Conservation (phyloP, 2,888 invertebrate species). For the Horisme vitalbata region DNA sequence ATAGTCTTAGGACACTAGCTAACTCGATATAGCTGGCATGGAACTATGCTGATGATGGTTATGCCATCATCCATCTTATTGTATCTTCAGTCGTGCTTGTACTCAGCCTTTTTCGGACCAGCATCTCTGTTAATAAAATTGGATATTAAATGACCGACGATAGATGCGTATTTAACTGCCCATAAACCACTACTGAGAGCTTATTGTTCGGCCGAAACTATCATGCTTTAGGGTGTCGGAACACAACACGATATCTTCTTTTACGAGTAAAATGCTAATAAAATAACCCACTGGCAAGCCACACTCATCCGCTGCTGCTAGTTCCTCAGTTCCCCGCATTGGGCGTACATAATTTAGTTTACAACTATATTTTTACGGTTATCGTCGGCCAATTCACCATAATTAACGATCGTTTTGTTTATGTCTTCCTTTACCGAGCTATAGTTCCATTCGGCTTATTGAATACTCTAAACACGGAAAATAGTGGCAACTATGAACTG, state of each 20-base stretch:
- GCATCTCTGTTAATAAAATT: conserved; percentile 49
- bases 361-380: conserved; percentile 35
- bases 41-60: no score
- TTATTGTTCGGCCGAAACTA: conserved; percentile 59
- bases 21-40: no score
- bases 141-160: conserved; percentile 62
- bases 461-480: neutral
- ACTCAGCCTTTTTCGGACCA: conserved; percentile 40
- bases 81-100: neutral
- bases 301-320: no score
- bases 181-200: conserved; percentile 67
- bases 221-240: conserved; percentile 48
- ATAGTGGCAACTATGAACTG: conserved; percentile 1
- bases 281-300: no score
- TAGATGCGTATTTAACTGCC: conserved; percentile 63
- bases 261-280: conserved; percentile 60
- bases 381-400: conserved; percentile 27
- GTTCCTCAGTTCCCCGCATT: conserved; percentile 16
- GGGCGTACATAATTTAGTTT: conserved; percentile 31
- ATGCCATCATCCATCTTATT: no score
- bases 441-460: conserved; percentile 23
- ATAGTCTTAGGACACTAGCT: no score
- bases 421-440: conserved; percentile 25
- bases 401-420: conserved; percentile 32
- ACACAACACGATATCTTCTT: conserved; percentile 49